Evolutionary conservation across 2,113 vertebrate species (phyloP), one percentile per base, ranked within the genome.

Genomic region (Elephantulus edwardii): DNA sequence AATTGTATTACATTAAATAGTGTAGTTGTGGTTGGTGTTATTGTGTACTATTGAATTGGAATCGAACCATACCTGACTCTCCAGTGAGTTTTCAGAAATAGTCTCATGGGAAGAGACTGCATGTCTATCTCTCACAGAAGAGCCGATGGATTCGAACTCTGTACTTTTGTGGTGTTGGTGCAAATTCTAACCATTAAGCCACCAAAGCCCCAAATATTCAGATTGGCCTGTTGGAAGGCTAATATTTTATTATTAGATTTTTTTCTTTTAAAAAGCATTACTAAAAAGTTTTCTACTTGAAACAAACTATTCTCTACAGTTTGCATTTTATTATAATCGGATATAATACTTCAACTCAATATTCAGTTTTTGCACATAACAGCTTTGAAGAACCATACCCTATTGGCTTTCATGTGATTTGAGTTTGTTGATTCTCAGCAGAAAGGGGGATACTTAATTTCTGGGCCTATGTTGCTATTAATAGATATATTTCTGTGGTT

Each of bases 361-460:
- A 86, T 78, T 92, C 58, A 81, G 42, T 26, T 44, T 90, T 26
- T 17, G 30, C 24, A 7, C 35, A 12, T 50, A 78, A 71, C 33
- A n/a, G 3, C 74, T 62, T 56, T 14, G 6, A 30, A 35, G 33
- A 88, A 64, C 42, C 17, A 24, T 20, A 14, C 0, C 26, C 62
- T 28, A 26, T 40, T 5, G 79, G 46, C 16, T 84, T 91, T 72
- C n/a, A 33, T 71, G 50, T 82, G 75, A 68, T 58, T 26, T 71
- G 58, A 93, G 66, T 88, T 56, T 87, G 42, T 75, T 89, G 70
- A 44, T 87, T 78, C 64, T 91, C 44, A 79, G 14, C 30, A 28
- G 46, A 76, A 86, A 91, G 85, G 28, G 72, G 54, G 68, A 70
- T 24, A 75, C 74, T 91, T 82, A 74, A 72, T 89, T 91, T 85